These are phyloP conservation scores for Molothrus ater DNA, from an alignment of 2,797 vertebrate genomes.

Conservation along the genomic window DNA sequence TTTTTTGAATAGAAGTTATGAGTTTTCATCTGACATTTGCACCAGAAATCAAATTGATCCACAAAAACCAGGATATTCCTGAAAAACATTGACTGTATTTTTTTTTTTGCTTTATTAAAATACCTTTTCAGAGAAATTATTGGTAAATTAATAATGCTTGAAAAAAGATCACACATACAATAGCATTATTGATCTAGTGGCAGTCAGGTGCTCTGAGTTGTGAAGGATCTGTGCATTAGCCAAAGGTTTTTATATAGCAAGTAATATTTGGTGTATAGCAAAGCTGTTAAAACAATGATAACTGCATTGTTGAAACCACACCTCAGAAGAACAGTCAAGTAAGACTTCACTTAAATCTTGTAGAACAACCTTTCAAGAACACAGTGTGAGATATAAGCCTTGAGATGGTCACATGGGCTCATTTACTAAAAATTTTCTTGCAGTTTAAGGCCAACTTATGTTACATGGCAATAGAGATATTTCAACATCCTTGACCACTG, in stretches of 20 bases:
- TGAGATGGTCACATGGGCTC: neutral
- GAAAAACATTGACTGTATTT: neutral
- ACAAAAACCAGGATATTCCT: neutral
- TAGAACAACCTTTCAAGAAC: neutral
- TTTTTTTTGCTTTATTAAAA: neutral
- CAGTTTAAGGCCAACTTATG: neutral
- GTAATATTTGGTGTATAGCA: neutral
- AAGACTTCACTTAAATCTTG: neutral
- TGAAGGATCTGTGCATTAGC: neutral
- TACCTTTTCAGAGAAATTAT: neutral
- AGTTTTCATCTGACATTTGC: neutral
- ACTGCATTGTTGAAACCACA: neutral
- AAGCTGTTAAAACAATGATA: neutral
- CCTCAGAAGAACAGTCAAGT: neutral
- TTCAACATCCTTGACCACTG: neutral
- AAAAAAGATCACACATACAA: neutral
- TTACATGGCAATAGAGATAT: neutral
- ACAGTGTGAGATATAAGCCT: neutral
- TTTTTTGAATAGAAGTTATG: neutral
- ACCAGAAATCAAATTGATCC: neutral
- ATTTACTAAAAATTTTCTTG: neutral
- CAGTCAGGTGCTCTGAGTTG: neutral
- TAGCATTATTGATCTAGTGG: neutral
- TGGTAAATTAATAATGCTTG: neutral
- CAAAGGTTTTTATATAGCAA: neutral